These are phyloP conservation scores for Timandra comae DNA, from an alignment of 2,888 invertebrate species.

Conservation along the genomic window DNA sequence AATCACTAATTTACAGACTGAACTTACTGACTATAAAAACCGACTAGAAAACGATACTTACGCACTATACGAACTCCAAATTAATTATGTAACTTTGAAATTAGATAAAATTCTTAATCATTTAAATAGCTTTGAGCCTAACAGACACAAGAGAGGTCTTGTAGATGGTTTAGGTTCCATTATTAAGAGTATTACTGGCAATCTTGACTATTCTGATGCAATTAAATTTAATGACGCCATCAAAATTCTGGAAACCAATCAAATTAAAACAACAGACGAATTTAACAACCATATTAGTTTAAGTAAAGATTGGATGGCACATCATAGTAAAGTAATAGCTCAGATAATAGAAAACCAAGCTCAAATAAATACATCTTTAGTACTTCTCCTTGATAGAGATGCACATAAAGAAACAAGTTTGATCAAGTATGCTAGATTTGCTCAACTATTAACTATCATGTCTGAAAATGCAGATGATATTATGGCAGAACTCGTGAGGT, in stretches of 20 bases:
- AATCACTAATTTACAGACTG: background rate
- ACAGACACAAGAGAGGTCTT: constrained; percentile 6
- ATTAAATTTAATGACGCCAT: constrained; percentile 20
- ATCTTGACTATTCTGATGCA: constrained; percentile 18
- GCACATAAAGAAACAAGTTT: background rate
- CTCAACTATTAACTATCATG: constrained; percentile 4
- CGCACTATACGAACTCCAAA: background rate
- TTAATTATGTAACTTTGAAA: background rate
- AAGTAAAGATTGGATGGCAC: constrained; percentile 15
- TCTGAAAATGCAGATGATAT: constrained; percentile 1
- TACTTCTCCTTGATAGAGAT: constrained; percentile 3
- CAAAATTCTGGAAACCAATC: constrained; percentile 14
- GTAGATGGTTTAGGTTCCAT: constrained; percentile 10
- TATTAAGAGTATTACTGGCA: constrained; percentile 10
- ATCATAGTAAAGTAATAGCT: constrained; percentile 8
- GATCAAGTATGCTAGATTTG: constrained; percentile 9
- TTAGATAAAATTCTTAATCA: background rate
- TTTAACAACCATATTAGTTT: constrained; percentile 21
- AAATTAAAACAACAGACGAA: constrained; percentile 15
- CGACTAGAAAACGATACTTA: background rate
- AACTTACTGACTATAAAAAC: background rate
- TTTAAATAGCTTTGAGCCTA: constrained; percentile 2
- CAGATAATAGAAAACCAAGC: constrained; percentile 15
- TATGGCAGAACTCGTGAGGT: background rate
- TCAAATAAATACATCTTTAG: too few species aligned